A percentile compares a stretch with the other conserved stretches of the same genome.
Conservation (phyloP, 37 sponge, comb jelly and placozoan genomes). For the Lycopodina hypogea region DNA sequence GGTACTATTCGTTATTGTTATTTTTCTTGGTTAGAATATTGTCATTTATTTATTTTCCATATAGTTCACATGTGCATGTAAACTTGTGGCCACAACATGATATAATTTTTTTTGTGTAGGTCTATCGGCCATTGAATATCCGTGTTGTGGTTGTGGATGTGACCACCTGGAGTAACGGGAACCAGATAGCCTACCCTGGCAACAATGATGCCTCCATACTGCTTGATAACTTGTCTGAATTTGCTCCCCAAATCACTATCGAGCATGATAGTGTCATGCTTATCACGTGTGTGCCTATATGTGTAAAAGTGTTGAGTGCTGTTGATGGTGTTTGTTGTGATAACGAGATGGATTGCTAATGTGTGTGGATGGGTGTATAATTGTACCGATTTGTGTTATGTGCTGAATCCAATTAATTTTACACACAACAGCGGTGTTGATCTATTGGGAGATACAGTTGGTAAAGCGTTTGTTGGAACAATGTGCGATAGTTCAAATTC, state of each 20-base stretch:
- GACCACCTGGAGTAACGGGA: slow-evolving; percentile 48
- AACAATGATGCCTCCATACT: slow-evolving; percentile 20
- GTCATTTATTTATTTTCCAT: no score
- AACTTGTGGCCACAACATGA: no score
- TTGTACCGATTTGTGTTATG: neutral
- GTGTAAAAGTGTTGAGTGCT: neutral
- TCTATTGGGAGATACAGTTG: slow-evolving; percentile 46
- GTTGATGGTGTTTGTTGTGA: no score
- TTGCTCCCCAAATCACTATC: slow-evolving; percentile 5
- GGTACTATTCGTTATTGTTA: no score
- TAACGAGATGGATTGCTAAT: no score
- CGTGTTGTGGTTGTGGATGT: slow-evolving; percentile 62
- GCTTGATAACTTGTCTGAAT: slow-evolving; percentile 30
- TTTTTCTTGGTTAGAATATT: no score
- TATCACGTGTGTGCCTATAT: slow-evolving; percentile 46
- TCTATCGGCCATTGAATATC: slow-evolving; percentile 11
- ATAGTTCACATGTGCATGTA: no score
- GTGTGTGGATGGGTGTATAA: neutral
- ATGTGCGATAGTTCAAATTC: slow-evolving; percentile 55
- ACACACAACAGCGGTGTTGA: slow-evolving; percentile 43
- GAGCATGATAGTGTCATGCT: slow-evolving; percentile 50
- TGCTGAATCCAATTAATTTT: neutral
- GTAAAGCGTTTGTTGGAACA: slow-evolving; percentile 60
- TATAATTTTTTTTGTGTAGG: neutral
- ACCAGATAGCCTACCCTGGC: slow-evolving; percentile 30